Percentiles rank a stretch among this genome's conserved stretches.
Evolutionary conservation across 2,113 vertebrate genomes (phyloP).

Genomic region (Aldabrachelys gigantea): DNA sequence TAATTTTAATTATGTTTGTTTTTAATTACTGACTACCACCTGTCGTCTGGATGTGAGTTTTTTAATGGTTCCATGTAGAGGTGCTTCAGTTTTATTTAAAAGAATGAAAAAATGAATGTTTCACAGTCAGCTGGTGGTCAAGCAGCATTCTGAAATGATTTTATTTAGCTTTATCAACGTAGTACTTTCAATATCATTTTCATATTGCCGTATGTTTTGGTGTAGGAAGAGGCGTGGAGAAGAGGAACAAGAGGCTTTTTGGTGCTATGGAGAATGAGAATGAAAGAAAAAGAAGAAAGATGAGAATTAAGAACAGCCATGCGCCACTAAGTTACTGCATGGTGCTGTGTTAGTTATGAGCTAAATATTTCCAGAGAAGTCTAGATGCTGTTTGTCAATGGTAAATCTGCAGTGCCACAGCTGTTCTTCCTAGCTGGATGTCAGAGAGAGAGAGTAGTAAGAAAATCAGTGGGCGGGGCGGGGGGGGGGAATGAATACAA

Average conservation of each 20-base stretch:
- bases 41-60: background rate
- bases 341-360: background rate
- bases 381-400: background rate
- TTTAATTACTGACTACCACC: background rate
- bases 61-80: background rate
- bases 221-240: background rate
- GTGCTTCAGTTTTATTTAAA: background rate
- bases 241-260: background rate
- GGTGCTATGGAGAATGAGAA: background rate
- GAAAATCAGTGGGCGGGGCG: slow-evolving; percentile 43
- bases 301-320: background rate
- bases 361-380: slow-evolving; percentile 1
- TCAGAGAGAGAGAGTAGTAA: slow-evolving; percentile 39
- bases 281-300: background rate
- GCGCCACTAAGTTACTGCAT: background rate
- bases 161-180: background rate
- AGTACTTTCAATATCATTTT: background rate
- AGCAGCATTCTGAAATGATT: background rate
- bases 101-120: background rate
- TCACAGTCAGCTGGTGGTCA: background rate
- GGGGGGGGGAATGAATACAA: slow-evolving; percentile 41
- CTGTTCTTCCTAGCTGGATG: background rate
- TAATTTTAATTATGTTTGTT: background rate
- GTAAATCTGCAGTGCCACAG: background rate
- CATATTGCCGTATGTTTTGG: background rate